Evolutionary conservation across 2,797 vertebrate genomes (phyloP).

Genomic region (Darevskia mixta): DNA sequence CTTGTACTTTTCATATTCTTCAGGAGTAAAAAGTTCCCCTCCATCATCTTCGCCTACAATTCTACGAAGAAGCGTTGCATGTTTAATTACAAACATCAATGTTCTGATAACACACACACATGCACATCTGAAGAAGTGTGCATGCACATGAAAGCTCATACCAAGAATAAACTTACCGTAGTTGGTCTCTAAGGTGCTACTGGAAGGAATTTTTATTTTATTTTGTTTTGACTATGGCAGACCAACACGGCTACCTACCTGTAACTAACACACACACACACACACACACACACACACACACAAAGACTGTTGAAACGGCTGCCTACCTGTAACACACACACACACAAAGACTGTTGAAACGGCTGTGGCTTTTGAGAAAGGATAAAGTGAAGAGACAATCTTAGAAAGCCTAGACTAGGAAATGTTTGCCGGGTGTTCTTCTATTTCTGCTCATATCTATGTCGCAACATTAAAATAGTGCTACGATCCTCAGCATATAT

Average conservation of each 20-base stretch:
- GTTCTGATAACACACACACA: background rate
- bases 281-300: background rate
- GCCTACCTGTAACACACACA: background rate
- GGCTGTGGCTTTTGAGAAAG: background rate
- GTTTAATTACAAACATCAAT: constrained; percentile 3
- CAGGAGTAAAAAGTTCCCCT: constrained; percentile 87
- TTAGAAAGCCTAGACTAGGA: background rate
- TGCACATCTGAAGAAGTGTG: too few relatives aligned
- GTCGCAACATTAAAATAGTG: background rate
- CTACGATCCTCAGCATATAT: background rate
- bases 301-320: background rate
- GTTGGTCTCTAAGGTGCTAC: too few relatives aligned
- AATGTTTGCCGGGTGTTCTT: background rate
- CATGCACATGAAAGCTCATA: too few relatives aligned
- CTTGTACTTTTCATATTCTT: constrained; percentile 92
- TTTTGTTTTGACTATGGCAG: too few relatives aligned
- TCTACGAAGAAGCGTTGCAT: constrained; percentile 67
- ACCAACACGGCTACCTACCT: too few relatives aligned
- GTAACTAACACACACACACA: too few relatives aligned
- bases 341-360: background rate
- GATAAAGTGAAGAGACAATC: background rate
- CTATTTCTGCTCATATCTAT: background rate
- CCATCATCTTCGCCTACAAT: constrained; percentile 93
- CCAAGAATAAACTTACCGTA: too few relatives aligned
- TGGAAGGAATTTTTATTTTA: too few relatives aligned